phyloP scores from a whole-genome alignment of 2,888 invertebrate genomes.

The Leptinotarsa juncta region DNA sequence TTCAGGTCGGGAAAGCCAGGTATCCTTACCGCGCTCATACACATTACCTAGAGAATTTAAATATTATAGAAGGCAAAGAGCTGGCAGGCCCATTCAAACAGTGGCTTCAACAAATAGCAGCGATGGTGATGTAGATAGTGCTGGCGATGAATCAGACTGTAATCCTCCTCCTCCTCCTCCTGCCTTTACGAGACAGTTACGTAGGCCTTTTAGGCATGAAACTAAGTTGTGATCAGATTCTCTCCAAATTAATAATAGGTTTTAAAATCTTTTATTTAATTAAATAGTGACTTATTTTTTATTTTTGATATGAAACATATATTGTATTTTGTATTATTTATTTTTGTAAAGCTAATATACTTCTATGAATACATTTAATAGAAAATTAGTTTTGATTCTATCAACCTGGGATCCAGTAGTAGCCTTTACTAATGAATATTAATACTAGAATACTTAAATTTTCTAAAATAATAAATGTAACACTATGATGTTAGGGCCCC shows the following conservation, averaged over 20 bases:
- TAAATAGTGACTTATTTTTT: conserved; percentile 39
- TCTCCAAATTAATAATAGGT: conserved; percentile 25
- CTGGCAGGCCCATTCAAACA: conserved; percentile 73
- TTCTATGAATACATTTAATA: conserved; percentile 37
- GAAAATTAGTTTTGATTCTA: conserved; percentile 5
- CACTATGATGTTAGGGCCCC: not conserved
- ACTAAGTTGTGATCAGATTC: conserved; percentile 67
- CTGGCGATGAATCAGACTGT: conserved; percentile 71
- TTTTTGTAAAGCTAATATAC: conserved; percentile 45
- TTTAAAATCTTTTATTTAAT: conserved; percentile 27
- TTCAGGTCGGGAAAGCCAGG: conserved; percentile 82
- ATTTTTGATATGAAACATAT: conserved; percentile 37
- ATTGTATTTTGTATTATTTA: conserved; percentile 47
- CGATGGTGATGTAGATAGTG: conserved; percentile 84
- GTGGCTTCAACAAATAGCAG: conserved; percentile 88
- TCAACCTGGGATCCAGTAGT: too few species aligned
- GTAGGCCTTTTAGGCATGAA: conserved; percentile 70
- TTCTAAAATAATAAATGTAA: conserved; percentile 1
- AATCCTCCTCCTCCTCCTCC: conserved; percentile 63
- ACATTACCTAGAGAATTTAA: conserved; percentile 88
- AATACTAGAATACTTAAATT: not conserved
- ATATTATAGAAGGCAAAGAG: conserved; percentile 72
- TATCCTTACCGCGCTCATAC: conserved; percentile 86
- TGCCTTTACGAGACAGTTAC: conserved; percentile 61
- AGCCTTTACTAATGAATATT: too few species aligned